phyloP scores from a whole-genome alignment of 2,888 invertebrate species.

The Polydrusus pterygomalis region DNA sequence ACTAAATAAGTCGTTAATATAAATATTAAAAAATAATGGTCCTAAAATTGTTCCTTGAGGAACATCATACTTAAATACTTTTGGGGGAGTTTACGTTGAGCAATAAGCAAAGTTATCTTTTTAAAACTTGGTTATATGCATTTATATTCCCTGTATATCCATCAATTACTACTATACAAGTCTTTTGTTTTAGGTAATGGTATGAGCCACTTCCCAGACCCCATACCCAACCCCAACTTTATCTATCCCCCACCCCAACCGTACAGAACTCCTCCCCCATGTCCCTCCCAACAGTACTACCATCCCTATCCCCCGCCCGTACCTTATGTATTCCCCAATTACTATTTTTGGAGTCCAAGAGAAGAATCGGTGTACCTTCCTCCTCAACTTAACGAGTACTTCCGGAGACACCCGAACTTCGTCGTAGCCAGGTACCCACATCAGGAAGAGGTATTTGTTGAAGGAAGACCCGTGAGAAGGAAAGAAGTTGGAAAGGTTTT shows the following conservation, averaged over 20 bases:
- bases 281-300: constrained; percentile 47
- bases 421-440: constrained; percentile 17
- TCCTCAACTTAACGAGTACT: constrained; percentile 45
- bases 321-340: constrained; percentile 55
- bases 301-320: constrained; percentile 57
- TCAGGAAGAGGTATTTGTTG: constrained; percentile 44
- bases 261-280: constrained; percentile 11
- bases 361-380: constrained; percentile 13
- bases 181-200: not conserved
- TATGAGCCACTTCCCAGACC: not conserved
- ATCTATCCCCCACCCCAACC: constrained; percentile 36
- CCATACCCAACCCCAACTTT: constrained; percentile 14
- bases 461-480: constrained; percentile 14
- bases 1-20: too few species aligned
- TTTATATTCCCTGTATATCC: too few species aligned
- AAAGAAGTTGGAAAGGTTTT: not conserved
- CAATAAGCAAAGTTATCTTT: too few species aligned
- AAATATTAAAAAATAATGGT: too few species aligned
- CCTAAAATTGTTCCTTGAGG: too few species aligned
- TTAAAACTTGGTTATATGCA: too few species aligned
- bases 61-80: too few species aligned
- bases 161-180: too few species aligned
- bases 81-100: too few species aligned
- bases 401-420: constrained; percentile 35
- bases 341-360: constrained; percentile 45